Conservation (phyloP, 2,113 vertebrate species). For the Todiramphus saurophagus region DNA sequence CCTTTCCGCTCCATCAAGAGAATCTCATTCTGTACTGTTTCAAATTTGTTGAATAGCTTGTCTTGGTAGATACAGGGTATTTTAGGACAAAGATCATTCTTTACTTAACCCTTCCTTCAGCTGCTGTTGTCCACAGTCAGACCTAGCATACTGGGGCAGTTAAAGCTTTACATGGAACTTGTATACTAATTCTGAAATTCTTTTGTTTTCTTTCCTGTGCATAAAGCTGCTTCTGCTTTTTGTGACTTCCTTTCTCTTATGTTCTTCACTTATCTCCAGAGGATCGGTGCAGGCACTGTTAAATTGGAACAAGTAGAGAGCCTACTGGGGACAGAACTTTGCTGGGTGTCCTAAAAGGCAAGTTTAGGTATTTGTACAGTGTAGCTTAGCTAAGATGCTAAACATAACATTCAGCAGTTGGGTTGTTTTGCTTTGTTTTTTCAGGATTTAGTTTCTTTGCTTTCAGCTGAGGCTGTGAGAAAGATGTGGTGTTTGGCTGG, state of each 20-base stretch:
- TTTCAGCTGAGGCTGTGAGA: background rate
- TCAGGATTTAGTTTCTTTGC: background rate
- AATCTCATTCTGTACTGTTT: background rate
- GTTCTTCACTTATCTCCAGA: background rate
- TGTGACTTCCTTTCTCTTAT: background rate
- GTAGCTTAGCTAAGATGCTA: background rate
- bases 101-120: background rate
- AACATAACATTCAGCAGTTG: background rate
- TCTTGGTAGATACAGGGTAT: background rate
- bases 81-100: background rate
- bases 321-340: background rate
- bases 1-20: background rate
- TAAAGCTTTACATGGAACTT: background rate
- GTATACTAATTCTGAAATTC: background rate
- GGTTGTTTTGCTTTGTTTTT: background rate
- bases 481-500: background rate
- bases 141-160: background rate
- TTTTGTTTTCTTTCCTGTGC: background rate
- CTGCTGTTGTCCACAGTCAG: background rate
- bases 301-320: background rate
- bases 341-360: background rate
- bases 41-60: background rate
- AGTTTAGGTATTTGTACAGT: background rate
- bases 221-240: background rate
- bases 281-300: background rate